A percentile compares a stretch with the other conserved stretches of the same genome.
Evolutionary conservation across 2,888 invertebrate species (phyloP).

Genomic region (Harpalus rubripes): DNA sequence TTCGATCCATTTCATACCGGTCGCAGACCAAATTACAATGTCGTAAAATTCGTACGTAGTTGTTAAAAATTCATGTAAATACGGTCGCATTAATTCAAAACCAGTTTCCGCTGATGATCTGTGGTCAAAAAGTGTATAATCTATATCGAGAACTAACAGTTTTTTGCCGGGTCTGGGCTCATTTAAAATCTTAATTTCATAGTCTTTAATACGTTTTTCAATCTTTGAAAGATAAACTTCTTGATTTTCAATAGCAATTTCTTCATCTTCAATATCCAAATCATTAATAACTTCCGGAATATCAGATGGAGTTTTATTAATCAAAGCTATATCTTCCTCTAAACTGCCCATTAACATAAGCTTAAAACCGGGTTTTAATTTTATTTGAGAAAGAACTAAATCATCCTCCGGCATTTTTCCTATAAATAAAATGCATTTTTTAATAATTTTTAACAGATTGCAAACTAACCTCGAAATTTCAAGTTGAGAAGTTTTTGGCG

Average conservation of each 20-base stretch:
- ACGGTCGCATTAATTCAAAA: constrained; percentile 94
- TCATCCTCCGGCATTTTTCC: constrained; percentile 92
- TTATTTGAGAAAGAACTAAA: constrained; percentile 86
- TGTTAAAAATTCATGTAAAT: constrained; percentile 94
- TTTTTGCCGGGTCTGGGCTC: constrained; percentile 92
- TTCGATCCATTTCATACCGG: constrained; percentile 99
- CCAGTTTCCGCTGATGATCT: constrained; percentile 93
- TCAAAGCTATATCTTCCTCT: constrained; percentile 94
- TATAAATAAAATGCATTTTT: constrained; percentile 73
- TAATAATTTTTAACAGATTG: not conserved
- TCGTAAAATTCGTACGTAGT: constrained; percentile 94
- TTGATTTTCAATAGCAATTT: constrained; percentile 84
- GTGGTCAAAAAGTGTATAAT: constrained; percentile 98
- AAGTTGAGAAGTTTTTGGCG: constrained; percentile 96
- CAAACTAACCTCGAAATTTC: constrained; percentile 89
- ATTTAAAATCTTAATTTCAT: constrained; percentile 90
- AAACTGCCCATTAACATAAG: constrained; percentile 98
- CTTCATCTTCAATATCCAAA: constrained; percentile 93
- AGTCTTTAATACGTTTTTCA: constrained; percentile 89
- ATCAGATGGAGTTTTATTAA: constrained; percentile 88
- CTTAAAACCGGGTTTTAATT: constrained; percentile 92
- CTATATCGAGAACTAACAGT: constrained; percentile 95
- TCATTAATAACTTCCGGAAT: constrained; percentile 94
- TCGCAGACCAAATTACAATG: constrained; percentile 99
- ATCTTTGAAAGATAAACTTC: constrained; percentile 89